These are phyloP conservation scores for Lepilemur ruficaudatus DNA, from an alignment of 2,797 vertebrate species.

Conservation along the genomic window DNA sequence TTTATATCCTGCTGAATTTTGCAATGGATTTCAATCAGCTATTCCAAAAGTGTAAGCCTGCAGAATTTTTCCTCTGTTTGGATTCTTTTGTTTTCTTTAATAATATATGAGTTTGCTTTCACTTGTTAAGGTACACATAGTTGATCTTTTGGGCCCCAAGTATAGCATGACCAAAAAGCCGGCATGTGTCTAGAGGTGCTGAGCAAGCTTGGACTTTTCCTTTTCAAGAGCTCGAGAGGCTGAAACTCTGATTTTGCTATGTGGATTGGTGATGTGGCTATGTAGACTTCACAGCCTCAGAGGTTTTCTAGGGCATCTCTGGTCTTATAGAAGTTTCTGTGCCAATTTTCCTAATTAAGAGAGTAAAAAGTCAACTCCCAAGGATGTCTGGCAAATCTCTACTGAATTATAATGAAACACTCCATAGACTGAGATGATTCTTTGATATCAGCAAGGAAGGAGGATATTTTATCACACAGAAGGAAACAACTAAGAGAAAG, in stretches of 20 bases:
- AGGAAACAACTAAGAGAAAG: slow-evolving; percentile 36
- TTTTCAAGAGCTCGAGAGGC: background rate
- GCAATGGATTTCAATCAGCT: background rate
- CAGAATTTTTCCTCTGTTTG: background rate
- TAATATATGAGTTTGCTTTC: background rate
- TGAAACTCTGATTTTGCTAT: background rate
- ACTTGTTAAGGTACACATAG: background rate
- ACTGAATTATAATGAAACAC: background rate
- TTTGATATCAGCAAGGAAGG: slow-evolving; percentile 19
- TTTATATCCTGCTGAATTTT: background rate
- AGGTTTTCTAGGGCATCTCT: background rate
- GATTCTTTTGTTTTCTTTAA: slow-evolving; percentile 4
- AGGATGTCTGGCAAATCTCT: slow-evolving; percentile 17
- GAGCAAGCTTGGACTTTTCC: background rate
- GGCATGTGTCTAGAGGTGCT: background rate
- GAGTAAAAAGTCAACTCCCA: background rate
- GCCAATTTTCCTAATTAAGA: background rate
- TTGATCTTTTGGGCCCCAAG: background rate
- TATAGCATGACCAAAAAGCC: background rate
- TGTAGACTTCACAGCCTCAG: too few relatives aligned
- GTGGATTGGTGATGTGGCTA: background rate
- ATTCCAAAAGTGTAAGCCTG: background rate
- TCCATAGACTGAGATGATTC: background rate
- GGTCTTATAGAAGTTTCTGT: background rate
- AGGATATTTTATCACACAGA: background rate